phyloP scores from a whole-genome alignment of 2,113 vertebrate genomes.

The Sitta europaea region DNA sequence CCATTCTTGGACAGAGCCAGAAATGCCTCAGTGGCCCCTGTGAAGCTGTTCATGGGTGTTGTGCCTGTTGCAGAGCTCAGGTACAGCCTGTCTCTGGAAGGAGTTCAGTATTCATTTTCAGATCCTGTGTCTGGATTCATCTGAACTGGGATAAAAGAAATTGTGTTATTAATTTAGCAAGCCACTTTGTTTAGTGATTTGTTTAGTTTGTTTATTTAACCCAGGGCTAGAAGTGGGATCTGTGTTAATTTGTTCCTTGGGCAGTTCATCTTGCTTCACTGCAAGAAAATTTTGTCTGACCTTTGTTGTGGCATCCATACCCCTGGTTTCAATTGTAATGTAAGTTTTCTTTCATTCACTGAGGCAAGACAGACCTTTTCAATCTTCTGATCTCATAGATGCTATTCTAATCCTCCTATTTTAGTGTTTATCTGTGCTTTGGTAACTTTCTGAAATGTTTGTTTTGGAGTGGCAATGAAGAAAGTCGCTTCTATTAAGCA shows the following conservation, averaged over 20 bases:
- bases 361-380: neutral
- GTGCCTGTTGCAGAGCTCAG: neutral
- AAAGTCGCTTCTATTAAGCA: neutral
- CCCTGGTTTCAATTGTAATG: neutral
- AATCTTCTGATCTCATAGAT: neutral
- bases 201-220: constrained; percentile 39
- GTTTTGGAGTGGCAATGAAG: neutral
- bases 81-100: neutral
- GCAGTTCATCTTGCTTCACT: constrained; percentile 31
- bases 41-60: neutral
- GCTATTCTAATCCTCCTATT: neutral
- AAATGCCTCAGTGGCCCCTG: neutral
- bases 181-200: constrained; percentile 8
- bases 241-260: neutral
- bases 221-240: constrained; percentile 15
- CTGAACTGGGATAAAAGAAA: neutral
- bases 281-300: constrained; percentile 8
- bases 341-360: neutral
- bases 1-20: neutral
- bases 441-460: neutral
- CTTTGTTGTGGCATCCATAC: neutral
- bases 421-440: neutral
- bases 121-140: neutral
- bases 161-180: constrained; percentile 15
- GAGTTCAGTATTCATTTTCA: neutral